Base-by-base conservation (phyloP, 2,113 vertebrate genomes). In the Grantiella picta region DNA sequence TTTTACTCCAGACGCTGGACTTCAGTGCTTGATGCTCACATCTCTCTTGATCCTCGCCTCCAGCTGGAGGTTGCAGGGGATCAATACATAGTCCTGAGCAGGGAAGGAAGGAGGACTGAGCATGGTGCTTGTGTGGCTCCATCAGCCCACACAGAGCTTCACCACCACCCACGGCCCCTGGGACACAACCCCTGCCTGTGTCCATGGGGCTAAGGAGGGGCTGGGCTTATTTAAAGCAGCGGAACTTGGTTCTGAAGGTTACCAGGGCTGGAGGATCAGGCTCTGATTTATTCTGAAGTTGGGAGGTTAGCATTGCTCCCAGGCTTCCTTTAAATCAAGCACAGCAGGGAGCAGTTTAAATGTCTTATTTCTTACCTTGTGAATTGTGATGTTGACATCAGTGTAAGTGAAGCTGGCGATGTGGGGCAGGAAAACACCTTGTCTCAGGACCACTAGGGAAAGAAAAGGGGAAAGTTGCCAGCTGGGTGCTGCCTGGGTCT, bases 341-440 rank as follows among this genome's bases (percentile, higher is more conserved):
- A 1, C 2, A n/a, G 35, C n/a, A 54, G 63, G 76, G 42, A 77
- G 50, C 59, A 28, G 1, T 23, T 45, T 3, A 5, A 38, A 33
- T 5, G 16, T 11, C 72, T 29, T 5, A 2, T 29, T 78, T 50
- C 68, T 78, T 31, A 97, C 96, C 94, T 83, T 93, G 89, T 95
- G 96, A 31, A 97, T 81, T 10, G 27, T 4, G 7, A 93, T 7
- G 2, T 16, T 83, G 72, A 73, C 31, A 0, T 92, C 11, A 0
- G 23, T 71, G 86, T 95, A 97, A 85, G 80, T 86, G 5, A 97
- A 93, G 40, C 52, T 42, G 33, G 44, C 4, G 5, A 68, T 8
- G 47, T 95, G 96, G 35, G 96, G 96, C 80, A 97, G 82, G 82
- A 15, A 54, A 5, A 95, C 8, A 2, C 96, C 96, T 38, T 92